These are phyloP conservation scores for Pongo abelii DNA, from an alignment of 2,113 vertebrate genomes.

Conservation along the genomic window DNA sequence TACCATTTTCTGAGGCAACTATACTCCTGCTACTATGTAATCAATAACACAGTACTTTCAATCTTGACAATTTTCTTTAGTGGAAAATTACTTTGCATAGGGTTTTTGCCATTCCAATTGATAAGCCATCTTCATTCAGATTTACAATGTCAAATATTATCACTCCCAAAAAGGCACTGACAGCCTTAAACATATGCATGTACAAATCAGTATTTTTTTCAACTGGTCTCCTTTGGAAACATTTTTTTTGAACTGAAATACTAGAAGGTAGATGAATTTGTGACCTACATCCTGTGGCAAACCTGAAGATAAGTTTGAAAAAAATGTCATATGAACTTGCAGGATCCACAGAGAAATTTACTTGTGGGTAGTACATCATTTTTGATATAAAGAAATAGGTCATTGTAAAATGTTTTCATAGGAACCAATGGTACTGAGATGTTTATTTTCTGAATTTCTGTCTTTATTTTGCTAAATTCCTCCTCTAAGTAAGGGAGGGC, in stretches of 20 bases:
- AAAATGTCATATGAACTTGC: neutral
- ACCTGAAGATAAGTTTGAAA: slow-evolving; percentile 37
- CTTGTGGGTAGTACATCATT: neutral
- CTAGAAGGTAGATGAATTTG: neutral
- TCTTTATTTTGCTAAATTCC: neutral
- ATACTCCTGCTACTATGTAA: neutral
- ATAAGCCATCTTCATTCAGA: neutral
- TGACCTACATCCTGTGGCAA: slow-evolving; percentile 20
- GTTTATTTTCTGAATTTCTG: neutral
- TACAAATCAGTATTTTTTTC: slow-evolving; percentile 48
- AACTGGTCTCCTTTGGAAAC: neutral
- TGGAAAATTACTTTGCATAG: neutral
- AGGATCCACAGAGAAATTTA: neutral
- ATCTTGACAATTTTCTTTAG: neutral
- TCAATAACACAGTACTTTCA: neutral
- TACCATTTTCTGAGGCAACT: neutral
- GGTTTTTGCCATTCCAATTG: neutral
- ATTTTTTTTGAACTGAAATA: neutral
- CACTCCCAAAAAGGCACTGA: neutral
- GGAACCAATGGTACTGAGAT: neutral
- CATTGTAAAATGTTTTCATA: slow-evolving; percentile 15
- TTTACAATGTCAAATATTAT: neutral
- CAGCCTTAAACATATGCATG: neutral
- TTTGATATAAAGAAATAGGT: slow-evolving; percentile 44
- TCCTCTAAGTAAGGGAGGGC: neutral